Evolutionary conservation across 2,797 vertebrate genomes (phyloP).

Genomic region (Gallirallus australis): DNA sequence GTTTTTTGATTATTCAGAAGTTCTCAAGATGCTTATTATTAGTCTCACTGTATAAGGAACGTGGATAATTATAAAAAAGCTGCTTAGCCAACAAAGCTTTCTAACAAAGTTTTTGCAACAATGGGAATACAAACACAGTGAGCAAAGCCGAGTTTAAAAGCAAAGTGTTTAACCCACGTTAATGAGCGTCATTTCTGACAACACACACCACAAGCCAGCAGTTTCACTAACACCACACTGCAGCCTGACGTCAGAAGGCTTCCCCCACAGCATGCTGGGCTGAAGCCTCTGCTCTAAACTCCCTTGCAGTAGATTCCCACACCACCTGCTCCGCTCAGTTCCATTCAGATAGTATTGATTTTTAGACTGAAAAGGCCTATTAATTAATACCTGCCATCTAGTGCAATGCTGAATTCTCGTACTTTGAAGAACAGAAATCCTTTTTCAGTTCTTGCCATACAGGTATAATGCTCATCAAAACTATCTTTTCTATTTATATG

Average conservation of each 20-base stretch:
- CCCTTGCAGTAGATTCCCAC: neutral
- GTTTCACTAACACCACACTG: neutral
- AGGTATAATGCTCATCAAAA: neutral
- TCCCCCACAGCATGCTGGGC: neutral
- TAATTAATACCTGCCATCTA: neutral
- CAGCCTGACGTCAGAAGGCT: neutral
- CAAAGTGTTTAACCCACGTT: neutral
- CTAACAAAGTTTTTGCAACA: neutral
- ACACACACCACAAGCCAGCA: neutral
- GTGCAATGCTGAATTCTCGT: neutral
- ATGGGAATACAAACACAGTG: neutral
- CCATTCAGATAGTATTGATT: neutral
- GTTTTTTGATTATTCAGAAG: neutral
- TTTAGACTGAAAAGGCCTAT: neutral
- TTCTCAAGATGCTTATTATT: neutral
- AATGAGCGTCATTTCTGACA: neutral
- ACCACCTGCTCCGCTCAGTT: neutral
- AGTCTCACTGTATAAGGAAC: neutral
- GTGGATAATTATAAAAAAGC: rapidly evolving
- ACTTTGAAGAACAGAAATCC: neutral
- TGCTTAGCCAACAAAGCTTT: neutral
- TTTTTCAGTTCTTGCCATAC: neutral
- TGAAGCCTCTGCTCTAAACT: neutral
- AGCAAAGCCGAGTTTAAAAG: neutral
- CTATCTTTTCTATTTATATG: neutral